Conservation (phyloP, 2,797 vertebrate genomes). For the Chaetodon trifasciatus region DNA sequence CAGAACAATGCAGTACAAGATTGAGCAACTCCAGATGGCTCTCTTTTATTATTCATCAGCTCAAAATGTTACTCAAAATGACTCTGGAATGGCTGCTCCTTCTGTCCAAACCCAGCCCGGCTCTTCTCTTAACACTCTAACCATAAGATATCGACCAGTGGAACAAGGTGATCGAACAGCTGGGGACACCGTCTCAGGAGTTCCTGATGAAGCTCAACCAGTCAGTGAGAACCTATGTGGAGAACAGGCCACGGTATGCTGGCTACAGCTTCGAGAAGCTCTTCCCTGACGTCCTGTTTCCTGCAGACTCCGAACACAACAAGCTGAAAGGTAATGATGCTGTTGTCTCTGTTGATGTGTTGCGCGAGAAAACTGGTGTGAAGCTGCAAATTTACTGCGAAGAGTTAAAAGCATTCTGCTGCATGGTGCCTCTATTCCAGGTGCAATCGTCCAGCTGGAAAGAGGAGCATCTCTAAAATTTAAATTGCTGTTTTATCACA, state of each 20-base stretch:
- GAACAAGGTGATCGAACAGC: conserved; percentile 99
- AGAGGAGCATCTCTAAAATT: conserved; percentile 16
- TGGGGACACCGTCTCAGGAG: conserved; percentile 95
- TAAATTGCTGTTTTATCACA: conserved; percentile 30
- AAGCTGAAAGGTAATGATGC: conserved; percentile 94
- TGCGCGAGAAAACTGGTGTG: not conserved
- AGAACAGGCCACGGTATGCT: conserved; percentile 97
- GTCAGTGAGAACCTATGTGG: conserved; percentile 97
- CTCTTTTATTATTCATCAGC: conserved; percentile 11
- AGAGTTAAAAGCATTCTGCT: not conserved
- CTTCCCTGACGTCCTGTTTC: conserved; percentile 97
- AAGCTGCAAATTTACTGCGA: not conserved
- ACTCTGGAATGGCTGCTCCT: not conserved
- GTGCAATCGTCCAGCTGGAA: conserved; percentile 8
- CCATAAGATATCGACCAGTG: conserved; percentile 98
- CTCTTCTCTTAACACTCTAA: conserved; percentile 89
- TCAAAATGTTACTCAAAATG: conserved; percentile 8
- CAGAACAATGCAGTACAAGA: not conserved
- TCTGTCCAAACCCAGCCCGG: conserved; percentile 19
- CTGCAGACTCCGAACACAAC: conserved; percentile 98
- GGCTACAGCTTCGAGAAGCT: conserved; percentile 99
- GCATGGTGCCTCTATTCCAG: not conserved
- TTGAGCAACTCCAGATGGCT: not conserved
- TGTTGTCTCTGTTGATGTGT: fast-evolving
- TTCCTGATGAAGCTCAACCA: conserved; percentile 99